phyloP scores from a whole-genome alignment of 2,797 vertebrate species.

The Anableps anableps region DNA sequence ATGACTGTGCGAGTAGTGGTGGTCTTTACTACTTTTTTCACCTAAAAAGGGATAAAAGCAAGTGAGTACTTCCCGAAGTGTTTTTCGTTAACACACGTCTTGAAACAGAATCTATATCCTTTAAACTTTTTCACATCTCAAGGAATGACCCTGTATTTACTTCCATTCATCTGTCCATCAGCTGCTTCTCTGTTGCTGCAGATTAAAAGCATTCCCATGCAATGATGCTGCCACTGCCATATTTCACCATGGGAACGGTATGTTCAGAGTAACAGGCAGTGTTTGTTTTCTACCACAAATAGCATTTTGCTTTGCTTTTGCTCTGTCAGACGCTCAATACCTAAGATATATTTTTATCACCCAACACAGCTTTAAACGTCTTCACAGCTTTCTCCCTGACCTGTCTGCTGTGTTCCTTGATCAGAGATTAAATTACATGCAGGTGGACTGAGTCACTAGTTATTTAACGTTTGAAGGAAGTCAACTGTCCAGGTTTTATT shows the following conservation, averaged over 20 bases:
- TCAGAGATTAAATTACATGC: too few relatives aligned
- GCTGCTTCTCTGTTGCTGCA: too few relatives aligned
- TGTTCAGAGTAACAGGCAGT: too few relatives aligned
- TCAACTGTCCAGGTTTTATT: not conserved
- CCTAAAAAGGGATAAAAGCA: constrained; percentile 70
- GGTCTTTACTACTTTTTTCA: constrained; percentile 93
- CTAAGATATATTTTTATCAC: too few relatives aligned
- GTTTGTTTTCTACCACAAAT: too few relatives aligned
- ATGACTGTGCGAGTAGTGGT: constrained; percentile 91
- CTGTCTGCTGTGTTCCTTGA: too few relatives aligned
- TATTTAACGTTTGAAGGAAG: not conserved
- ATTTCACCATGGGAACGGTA: too few relatives aligned
- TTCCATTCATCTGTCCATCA: not conserved
- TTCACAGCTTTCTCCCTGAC: too few relatives aligned
- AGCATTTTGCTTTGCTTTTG: too few relatives aligned
- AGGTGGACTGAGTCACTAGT: not conserved
- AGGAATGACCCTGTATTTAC: not conserved
- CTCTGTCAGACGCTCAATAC: too few relatives aligned
- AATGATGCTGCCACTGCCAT: too few relatives aligned
- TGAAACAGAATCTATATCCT: not conserved
- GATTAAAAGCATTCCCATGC: too few relatives aligned
- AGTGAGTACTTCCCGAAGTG: not conserved
- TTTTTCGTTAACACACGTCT: not conserved
- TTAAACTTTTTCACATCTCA: not conserved
- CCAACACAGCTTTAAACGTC: not conserved